Evolutionary conservation across 2,888 invertebrate genomes (phyloP).

Genomic region (Hylaea fasciaria): DNA sequence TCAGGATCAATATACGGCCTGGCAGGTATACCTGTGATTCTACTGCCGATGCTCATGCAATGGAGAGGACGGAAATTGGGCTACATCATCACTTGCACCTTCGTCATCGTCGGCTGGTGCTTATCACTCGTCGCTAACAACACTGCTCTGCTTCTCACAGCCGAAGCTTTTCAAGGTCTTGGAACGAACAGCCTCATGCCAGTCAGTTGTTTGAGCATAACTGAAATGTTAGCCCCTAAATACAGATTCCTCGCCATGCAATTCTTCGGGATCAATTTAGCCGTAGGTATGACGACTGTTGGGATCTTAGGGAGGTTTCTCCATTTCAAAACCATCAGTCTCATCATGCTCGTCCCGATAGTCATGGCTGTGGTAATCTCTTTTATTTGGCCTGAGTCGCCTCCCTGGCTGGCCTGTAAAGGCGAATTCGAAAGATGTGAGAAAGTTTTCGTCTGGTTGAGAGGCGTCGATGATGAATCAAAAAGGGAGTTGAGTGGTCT

Average conservation of each 20-base stretch:
- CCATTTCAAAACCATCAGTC: constrained; percentile 33
- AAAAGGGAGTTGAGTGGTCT: constrained; percentile 34
- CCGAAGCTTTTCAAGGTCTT: constrained; percentile 38
- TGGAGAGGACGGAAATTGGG: constrained; percentile 36
- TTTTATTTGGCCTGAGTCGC: constrained; percentile 44
- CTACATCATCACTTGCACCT: constrained; percentile 29
- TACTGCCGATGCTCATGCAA: constrained; percentile 38
- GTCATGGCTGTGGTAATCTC: constrained; percentile 23
- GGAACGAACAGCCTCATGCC: constrained; percentile 33
- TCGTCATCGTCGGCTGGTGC: constrained; percentile 34
- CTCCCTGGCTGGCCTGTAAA: constrained; percentile 42
- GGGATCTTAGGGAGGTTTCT: constrained; percentile 34
- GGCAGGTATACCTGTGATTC: constrained; percentile 35
- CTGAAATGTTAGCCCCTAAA: constrained; percentile 36
- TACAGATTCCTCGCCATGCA: constrained; percentile 34
- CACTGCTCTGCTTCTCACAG: constrained; percentile 18
- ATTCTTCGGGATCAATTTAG: constrained; percentile 19
- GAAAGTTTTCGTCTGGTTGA: constrained; percentile 35
- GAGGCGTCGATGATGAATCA: constrained; percentile 35
- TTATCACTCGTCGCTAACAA: constrained; percentile 21
- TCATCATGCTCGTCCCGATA: constrained; percentile 32
- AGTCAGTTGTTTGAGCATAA: constrained; percentile 30
- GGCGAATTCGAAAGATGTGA: constrained; percentile 40
- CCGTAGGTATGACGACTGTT: constrained; percentile 29
- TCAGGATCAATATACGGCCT: constrained; percentile 41